These are phyloP conservation scores for Campoletis sonorensis DNA, from an alignment of 1,140 invertebrate genomes.

Conservation along the genomic window DNA sequence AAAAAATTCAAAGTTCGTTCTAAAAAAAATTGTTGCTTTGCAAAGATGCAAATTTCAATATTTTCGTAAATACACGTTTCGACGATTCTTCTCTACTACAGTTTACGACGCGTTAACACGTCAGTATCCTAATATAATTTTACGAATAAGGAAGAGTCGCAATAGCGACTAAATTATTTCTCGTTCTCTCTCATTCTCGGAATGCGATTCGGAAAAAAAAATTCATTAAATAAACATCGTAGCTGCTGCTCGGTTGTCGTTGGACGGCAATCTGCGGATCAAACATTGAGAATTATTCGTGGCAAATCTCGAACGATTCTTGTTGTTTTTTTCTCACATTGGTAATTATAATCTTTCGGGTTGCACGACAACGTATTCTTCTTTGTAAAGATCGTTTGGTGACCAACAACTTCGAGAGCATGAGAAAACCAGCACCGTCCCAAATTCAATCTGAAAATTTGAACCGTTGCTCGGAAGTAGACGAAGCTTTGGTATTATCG, in stretches of 20 bases:
- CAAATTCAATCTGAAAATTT: constrained; percentile 83
- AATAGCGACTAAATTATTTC: background rate
- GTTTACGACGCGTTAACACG: no score
- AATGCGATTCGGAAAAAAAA: background rate
- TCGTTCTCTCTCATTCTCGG: background rate
- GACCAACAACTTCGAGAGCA: constrained; percentile 91
- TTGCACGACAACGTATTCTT: constrained; percentile 87
- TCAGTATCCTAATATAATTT: no score
- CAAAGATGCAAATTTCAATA: no score
- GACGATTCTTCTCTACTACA: no score
- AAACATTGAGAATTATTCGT: constrained; percentile 17
- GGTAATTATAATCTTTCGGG: constrained; percentile 78
- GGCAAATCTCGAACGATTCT: constrained; percentile 24
- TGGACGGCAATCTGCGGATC: constrained; percentile 46
- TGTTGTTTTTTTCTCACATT: constrained; percentile 43
- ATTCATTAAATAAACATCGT: background rate
- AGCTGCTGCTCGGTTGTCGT: background rate
- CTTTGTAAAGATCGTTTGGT: constrained; percentile 80
- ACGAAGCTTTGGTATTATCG: constrained; percentile 83
- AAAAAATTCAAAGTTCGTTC: background rate
- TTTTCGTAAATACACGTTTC: no score
- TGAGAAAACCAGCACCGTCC: constrained; percentile 88
- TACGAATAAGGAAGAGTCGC: no score
- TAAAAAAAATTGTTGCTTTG: constrained; percentile 19
- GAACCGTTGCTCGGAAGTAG: constrained; percentile 77